Base-by-base conservation (phyloP, 2,888 invertebrate species). In the Eilema sororculum region DNA sequence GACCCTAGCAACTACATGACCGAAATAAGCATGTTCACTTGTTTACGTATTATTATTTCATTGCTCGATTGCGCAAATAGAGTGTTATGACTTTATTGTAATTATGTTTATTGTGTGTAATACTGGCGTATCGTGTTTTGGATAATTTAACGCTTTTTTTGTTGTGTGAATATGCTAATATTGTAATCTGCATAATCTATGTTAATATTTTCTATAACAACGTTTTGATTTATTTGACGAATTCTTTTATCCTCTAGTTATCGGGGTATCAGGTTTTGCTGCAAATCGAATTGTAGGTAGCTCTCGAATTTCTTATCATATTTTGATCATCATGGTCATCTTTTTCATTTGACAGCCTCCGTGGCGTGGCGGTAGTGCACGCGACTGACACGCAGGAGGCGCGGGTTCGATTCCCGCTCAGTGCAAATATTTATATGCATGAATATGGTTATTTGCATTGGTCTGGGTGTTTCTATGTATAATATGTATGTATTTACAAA, bases 1-100 rank as follows among this genome's bases (percentile, higher is more conserved):
- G 57, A 57, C 58, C 62, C 46, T 67, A 24, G 30, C 16, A 52
- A 60, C 60, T 61, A 57, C 57, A 37, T 57, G 56, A 33, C 22
- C 22, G 30, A 56, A 65, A 16, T 56, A 65, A 33, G 12, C 30
- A 28, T 52, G 20, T 52, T 4, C 12, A 28, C 20, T 25, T 64
- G 10, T 41, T 30, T 64, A 20, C 52, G 20, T n/a, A 37, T n/a
- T 61, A 9, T 37, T 62, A 8, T 25, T 62, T 41, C 33, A 62
- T 37, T 61, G 16, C 5, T 37, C 22, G 24, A 37, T 37, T 62
- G 20, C 37, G 10, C 22, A 24, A 22, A 41, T 22, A 60, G 16
- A 58, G 58, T 16, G n/a, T n/a, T 22, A 52, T 52, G n/a, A 52
- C n/a, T 52, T 52, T 52, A 52, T 52, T 52, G 8, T 52, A 52